Percentiles rank a stretch among this genome's conserved stretches.
Evolutionary conservation across 2,888 invertebrate species (phyloP).

Genomic region (Azorinus chamasolen): DNA sequence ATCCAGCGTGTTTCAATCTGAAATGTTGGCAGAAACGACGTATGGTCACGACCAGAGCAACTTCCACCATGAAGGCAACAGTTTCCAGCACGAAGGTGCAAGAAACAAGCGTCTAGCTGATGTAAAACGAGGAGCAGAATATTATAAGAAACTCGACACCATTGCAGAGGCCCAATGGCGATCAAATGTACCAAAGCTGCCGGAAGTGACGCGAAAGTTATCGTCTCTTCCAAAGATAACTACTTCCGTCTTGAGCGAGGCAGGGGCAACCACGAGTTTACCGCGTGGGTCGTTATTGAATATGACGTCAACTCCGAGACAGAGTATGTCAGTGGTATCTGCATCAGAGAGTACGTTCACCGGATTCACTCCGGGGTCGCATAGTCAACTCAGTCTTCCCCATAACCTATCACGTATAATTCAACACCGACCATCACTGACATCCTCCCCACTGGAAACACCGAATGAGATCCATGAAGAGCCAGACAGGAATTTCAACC

Average conservation of each 20-base stretch:
- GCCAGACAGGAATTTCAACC: slow-evolving; percentile 37
- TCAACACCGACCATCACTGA: slow-evolving; percentile 33
- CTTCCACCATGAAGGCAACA: slow-evolving; percentile 9
- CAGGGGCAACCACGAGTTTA: slow-evolving; percentile 21
- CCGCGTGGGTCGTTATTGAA: slow-evolving; percentile 37
- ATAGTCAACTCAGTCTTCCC: slow-evolving; percentile 56
- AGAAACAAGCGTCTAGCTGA: slow-evolving; percentile 64
- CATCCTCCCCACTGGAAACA: slow-evolving; percentile 31
- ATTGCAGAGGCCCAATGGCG: slow-evolving; percentile 70
- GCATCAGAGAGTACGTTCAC: slow-evolving; percentile 44
- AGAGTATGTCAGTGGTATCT: slow-evolving; percentile 60
- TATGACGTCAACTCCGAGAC: slow-evolving; percentile 66
- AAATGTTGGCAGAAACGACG: slow-evolving; percentile 56
- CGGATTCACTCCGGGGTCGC: slow-evolving; percentile 27
- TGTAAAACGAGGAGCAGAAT: slow-evolving; percentile 68
- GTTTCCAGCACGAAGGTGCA: slow-evolving; percentile 35
- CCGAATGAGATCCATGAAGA: slow-evolving; percentile 22
- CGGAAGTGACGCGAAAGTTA: slow-evolving; percentile 41
- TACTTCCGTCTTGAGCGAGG: slow-evolving; percentile 61
- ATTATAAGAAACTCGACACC: slow-evolving; percentile 65
- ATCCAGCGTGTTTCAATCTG: background rate
- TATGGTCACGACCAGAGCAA: slow-evolving; percentile 30
- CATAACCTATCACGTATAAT: slow-evolving; percentile 48
- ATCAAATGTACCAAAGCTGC: slow-evolving; percentile 61
- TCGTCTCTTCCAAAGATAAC: slow-evolving; percentile 56